A percentile compares a stretch with the other conserved stretches of the same genome.
These are phyloP conservation scores for Drosophila infuscata DNA, from an alignment of 2,888 invertebrate species.

Conservation along the genomic window DNA sequence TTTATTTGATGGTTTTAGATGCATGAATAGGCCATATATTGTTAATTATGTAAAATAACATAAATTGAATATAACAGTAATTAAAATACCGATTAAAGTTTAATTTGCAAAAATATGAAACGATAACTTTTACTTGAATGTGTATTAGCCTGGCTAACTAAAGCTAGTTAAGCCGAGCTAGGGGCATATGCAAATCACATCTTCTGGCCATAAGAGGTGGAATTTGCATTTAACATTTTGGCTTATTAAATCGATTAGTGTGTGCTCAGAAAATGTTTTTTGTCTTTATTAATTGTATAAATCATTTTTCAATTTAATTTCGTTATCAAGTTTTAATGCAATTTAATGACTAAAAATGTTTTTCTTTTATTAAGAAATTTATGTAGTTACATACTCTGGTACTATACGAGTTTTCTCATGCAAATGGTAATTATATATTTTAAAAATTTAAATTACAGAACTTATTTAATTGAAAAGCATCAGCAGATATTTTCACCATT, in stretches of 20 bases:
- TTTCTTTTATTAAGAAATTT: background rate
- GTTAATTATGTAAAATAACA: background rate
- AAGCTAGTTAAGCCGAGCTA: background rate
- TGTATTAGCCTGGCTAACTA: background rate
- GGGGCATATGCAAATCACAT: background rate
- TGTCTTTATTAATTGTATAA: background rate
- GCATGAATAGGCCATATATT: background rate
- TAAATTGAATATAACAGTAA: background rate
- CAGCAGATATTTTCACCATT: conserved; percentile 12
- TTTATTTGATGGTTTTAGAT: background rate
- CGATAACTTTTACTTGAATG: background rate
- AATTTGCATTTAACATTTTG: no score
- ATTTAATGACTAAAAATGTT: background rate
- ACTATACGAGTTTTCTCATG: background rate
- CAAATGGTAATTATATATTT: background rate
- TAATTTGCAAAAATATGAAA: background rate
- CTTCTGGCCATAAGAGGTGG: no score
- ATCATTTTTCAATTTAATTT: background rate
- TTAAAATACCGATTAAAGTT: background rate
- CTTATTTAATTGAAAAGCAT: conserved; percentile 11
- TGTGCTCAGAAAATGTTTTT: no score
- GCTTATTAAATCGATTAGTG: no score
- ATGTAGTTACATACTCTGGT: background rate
- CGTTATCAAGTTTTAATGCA: background rate
- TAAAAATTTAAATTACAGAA: conserved; percentile 8